These are phyloP conservation scores for Cyanoramphus novaezelandiae DNA, from an alignment of 2,113 vertebrate genomes.

Conservation along the genomic window DNA sequence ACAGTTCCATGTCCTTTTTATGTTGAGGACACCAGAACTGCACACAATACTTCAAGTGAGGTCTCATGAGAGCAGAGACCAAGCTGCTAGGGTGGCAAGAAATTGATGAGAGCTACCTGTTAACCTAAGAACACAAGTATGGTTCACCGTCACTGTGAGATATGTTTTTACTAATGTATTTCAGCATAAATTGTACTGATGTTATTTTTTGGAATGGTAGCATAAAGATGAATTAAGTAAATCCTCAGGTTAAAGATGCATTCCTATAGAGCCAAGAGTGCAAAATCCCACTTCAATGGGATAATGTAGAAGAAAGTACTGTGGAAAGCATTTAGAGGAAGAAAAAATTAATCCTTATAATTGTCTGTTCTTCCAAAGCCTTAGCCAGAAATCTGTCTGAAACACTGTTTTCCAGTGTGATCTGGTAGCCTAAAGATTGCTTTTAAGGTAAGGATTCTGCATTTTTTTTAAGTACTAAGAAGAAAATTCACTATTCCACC, in stretches of 20 bases:
- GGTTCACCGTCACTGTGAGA: not conserved
- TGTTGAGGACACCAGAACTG: no score
- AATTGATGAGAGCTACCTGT: not conserved
- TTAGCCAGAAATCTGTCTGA: not conserved
- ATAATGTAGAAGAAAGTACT: not conserved
- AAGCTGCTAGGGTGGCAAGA: not conserved
- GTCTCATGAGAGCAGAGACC: no score
- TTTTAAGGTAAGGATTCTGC: not conserved
- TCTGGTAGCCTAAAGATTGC: not conserved
- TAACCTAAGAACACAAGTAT: not conserved
- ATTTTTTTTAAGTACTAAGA: not conserved
- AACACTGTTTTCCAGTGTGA: not conserved
- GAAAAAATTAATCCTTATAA: not conserved
- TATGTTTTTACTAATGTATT: not conserved
- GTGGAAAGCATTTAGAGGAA: not conserved
- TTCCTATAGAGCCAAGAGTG: not conserved
- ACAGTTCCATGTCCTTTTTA: no score
- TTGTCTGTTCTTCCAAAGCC: not conserved
- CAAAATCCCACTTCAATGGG: not conserved
- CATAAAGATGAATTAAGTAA: not conserved
- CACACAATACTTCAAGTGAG: no score
- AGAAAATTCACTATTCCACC: not conserved
- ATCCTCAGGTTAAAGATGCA: not conserved
- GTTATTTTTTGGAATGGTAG: not conserved
- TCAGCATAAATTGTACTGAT: not conserved